Conservation (phyloP, 1,140 invertebrate species). For the Drosophila leontia region DNA sequence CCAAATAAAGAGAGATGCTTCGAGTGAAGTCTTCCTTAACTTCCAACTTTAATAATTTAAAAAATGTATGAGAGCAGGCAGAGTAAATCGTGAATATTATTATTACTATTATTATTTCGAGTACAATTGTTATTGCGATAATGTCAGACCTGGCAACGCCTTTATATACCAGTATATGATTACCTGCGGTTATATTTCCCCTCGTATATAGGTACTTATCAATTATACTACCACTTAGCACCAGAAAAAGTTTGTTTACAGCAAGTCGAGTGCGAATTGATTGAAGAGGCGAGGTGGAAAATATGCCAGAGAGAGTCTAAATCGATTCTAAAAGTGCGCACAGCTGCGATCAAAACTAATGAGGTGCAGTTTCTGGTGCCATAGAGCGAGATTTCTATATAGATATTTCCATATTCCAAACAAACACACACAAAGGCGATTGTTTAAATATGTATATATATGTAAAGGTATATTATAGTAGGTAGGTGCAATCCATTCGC, state of each 20-base stretch:
- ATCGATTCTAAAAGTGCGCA: not conserved
- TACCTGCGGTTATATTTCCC: conserved; percentile 6
- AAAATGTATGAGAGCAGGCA: too few relatives aligned
- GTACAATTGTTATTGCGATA: conserved; percentile 14
- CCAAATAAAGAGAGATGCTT: not conserved
- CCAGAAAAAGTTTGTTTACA: conserved; percentile 40
- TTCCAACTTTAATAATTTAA: not conserved
- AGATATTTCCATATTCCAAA: conserved; percentile 5
- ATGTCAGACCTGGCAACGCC: conserved; percentile 4
- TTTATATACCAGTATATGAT: conserved; percentile 16
- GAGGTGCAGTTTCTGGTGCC: not conserved
- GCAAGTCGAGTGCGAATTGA: conserved; percentile 19
- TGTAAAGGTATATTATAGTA: not conserved
- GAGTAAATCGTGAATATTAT: not conserved
- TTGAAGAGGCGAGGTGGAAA: conserved; percentile 2
- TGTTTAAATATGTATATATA: not conserved
- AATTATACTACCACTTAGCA: conserved; percentile 41
- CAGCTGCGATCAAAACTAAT: conserved; percentile 1
- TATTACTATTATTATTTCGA: not conserved
- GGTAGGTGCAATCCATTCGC: conserved; percentile 9
- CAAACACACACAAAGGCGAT: not conserved
- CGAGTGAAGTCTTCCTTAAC: not conserved
- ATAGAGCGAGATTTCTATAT: not conserved
- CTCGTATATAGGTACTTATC: conserved; percentile 19
- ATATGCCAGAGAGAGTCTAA: conserved; percentile 4